A percentile compares a stretch with the other conserved stretches of the same genome.
These are phyloP conservation scores for Bufotes viridis DNA, from an alignment of 2,797 vertebrate species.

Conservation along the genomic window DNA sequence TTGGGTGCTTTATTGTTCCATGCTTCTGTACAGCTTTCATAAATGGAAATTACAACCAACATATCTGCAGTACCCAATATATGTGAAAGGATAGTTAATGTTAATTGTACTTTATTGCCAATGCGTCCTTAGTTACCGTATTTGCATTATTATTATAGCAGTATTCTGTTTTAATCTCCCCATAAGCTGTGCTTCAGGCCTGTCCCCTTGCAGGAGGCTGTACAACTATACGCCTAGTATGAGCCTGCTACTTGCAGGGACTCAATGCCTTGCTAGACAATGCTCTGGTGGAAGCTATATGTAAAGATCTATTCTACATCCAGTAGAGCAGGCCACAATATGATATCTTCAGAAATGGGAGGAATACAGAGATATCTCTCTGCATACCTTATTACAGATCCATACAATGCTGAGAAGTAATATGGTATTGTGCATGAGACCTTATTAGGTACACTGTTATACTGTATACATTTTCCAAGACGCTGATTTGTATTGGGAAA, in stretches of 20 bases:
- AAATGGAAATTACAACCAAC: not conserved
- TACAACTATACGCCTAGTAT: not conserved
- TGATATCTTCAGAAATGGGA: not conserved
- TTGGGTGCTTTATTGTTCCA: slow-evolving; percentile 18
- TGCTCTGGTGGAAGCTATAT: not conserved
- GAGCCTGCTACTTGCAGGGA: too few relatives aligned
- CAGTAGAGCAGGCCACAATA: not conserved
- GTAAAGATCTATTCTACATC: not conserved
- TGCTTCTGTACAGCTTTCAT: not conserved
- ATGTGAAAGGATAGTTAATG: not conserved
- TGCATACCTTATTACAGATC: not conserved
- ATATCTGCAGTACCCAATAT: not conserved
- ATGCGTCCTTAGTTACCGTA: too few relatives aligned
- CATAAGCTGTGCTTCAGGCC: not conserved
- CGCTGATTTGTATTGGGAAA: not conserved
- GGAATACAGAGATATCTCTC: not conserved
- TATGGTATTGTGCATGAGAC: not conserved
- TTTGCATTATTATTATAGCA: too few relatives aligned
- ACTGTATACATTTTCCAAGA: not conserved
- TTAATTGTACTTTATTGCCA: not conserved
- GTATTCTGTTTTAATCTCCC: not conserved
- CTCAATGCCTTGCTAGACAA: not conserved
- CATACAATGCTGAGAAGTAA: not conserved
- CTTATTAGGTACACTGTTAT: not conserved
- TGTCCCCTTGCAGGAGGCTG: not conserved